Conservation (phyloP, 2,113 vertebrate species). For the Haemorhous mexicanus region DNA sequence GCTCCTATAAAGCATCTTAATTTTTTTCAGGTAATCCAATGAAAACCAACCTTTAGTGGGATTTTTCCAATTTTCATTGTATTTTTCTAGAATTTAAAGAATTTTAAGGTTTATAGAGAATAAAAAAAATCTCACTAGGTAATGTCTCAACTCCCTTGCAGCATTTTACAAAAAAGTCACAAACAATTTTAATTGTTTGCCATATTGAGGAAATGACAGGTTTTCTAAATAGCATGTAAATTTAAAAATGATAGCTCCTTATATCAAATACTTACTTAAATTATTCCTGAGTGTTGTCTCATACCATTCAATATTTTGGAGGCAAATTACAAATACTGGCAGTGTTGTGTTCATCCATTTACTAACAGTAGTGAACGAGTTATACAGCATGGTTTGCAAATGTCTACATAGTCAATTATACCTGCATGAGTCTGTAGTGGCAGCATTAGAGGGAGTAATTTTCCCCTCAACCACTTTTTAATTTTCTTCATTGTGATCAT, state of each 20-base stretch:
- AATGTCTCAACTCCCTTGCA: rapidly evolving
- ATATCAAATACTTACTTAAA: background rate
- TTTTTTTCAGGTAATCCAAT: background rate
- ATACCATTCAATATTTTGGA: background rate
- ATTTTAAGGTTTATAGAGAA: background rate
- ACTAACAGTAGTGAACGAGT: background rate
- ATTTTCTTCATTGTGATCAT: constrained; percentile 7
- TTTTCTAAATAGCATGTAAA: background rate
- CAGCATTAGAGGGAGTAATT: background rate
- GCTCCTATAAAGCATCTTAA: background rate
- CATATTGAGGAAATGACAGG: background rate
- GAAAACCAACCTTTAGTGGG: background rate
- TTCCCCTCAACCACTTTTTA: background rate
- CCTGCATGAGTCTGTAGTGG: background rate
- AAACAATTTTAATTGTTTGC: background rate
- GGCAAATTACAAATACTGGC: background rate
- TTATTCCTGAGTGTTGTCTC: background rate
- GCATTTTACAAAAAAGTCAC: background rate
- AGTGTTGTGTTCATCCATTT: background rate
- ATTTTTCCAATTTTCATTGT: background rate
- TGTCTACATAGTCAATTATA: background rate
- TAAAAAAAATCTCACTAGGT: background rate
- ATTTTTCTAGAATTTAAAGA: background rate
- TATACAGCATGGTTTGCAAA: background rate
- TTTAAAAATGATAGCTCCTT: background rate